Evolutionary conservation across 2,888 invertebrate genomes (phyloP).

Genomic region (Saturnia pavonia): DNA sequence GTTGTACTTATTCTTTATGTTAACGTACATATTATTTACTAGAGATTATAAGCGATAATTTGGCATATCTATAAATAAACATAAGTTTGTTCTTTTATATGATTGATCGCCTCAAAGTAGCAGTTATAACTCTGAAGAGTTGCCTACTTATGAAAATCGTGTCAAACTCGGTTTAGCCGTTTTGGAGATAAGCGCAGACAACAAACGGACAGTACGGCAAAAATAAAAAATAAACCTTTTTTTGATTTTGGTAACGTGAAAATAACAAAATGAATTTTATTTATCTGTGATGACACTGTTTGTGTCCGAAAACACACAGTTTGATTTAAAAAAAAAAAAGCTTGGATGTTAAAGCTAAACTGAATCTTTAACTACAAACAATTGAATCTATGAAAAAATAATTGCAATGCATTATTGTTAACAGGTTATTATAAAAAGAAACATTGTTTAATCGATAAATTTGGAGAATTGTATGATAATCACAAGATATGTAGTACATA

Average conservation of each 20-base stretch:
- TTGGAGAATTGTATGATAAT: constrained; percentile 72
- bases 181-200: not conserved
- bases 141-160: not conserved
- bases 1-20: too few relatives aligned
- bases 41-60: too few relatives aligned
- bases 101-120: not conserved
- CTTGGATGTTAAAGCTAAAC: not conserved
- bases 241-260: not conserved
- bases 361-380: not conserved
- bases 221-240: not conserved
- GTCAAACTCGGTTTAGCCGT: not conserved
- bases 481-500: constrained; percentile 68
- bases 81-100: not conserved
- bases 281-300: too few relatives aligned
- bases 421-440: not conserved
- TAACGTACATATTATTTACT: too few relatives aligned
- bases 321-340: not conserved
- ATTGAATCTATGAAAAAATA: not conserved
- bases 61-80: not conserved
- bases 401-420: not conserved
- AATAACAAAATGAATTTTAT: too few relatives aligned
- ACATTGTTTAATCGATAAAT: constrained; percentile 54
- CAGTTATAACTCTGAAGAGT: not conserved
- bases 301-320: too few relatives aligned
- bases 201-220: not conserved